Evolutionary conservation across 2,888 invertebrate species (phyloP), one percentile per base, ranked within the genome.

Genomic region (Calliopum simillimum): DNA sequence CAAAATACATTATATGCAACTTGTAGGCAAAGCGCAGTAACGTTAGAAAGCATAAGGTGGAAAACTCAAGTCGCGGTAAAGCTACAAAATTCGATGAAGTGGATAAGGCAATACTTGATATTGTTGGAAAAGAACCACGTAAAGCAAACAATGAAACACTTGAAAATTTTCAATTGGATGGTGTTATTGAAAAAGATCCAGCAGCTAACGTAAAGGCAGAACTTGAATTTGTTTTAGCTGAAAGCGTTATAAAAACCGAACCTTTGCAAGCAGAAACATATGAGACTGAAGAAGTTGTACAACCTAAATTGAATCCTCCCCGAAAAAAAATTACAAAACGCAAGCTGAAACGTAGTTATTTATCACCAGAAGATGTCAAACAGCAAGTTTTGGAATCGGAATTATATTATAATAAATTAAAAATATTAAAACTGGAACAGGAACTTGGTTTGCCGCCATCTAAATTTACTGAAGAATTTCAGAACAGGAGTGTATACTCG

Each of bases 71-170:
- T 13, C 23, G 44, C 8, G 56, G 69, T 49, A 70, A 47, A 65
- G 21, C 13, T 13, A n/a, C 21, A 6, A 14, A 49, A 8, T 23
- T 70, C 14, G 43, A 67, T 23, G 51, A 44, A 12, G 58, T 68
- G 12, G 71, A 71, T 58, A 23, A 49, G n/a, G 19, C 43, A 13
- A 71, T 71, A 4, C 41, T 71, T 25, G 68, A 71, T 11, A 71
- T 71, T 49, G 19, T 71, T 5, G 59, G 58, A 49, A 53, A 13
- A 13, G 33, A 63, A 2, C 14, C 25, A 8, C n/a, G 43, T 33
- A 4, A 8, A 33, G 33, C 8, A 33, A 33, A 33, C 1, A 8
- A n/a, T n/a, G n/a, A 33, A 58, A 14, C 25, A 1, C n/a, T 58
- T 1, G 59, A 58, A 33, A 43, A 8, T 3, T 14, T 25, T 19